Evolutionary conservation across 2,888 invertebrate species (phyloP), one percentile per base, ranked within the genome.

Genomic region (Piscicola geometra): DNA sequence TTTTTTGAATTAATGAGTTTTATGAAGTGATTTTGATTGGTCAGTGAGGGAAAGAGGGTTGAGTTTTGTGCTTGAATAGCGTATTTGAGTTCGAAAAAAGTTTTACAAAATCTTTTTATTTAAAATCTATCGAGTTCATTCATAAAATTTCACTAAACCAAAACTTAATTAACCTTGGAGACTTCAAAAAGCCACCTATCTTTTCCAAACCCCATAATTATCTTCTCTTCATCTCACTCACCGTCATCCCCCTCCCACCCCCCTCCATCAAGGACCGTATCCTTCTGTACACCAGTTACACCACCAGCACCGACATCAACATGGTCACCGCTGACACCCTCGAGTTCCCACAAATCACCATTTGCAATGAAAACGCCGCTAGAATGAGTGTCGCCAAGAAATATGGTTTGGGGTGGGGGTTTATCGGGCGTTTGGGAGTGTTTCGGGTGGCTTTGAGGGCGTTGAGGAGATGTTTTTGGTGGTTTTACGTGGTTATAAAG

Each of bases 341-440:
- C 9, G 73, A 32, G 18, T 73, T 73, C 56, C 73, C 73, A 35
- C 73, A 73, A 36, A 64, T 73, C 25, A 73, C 73, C 1, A 73
- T 73, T 1, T 73, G 73, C 64, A 73, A 73, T 35, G 73, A 73
- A 73, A 73, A 73, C 28, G 73, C 73, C 0, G 73, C 73, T n/a
- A 73, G 73, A 30, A 73, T 73, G 73, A 73, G 73, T n/a, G 30
- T 73, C 1, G 73, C 73, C 28, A n/a, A 25, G 25, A 73, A 73
- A 64, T 73, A 64, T 56, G 60, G 73, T 73, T n/a, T n/a, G n/a
- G 32, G 30, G 72, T 56, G 15, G 50, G 50, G 21, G 50, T 9
- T 15, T 47, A 21, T 47, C 21, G 50, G 50, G 9, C 21, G 50
- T 47, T 47, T 47, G 21, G 50, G 50, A 21, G 21, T 47, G 41